These are phyloP conservation scores for Drosophila pectinifera DNA, from an alignment of 1,140 invertebrate species.

Conservation along the genomic window DNA sequence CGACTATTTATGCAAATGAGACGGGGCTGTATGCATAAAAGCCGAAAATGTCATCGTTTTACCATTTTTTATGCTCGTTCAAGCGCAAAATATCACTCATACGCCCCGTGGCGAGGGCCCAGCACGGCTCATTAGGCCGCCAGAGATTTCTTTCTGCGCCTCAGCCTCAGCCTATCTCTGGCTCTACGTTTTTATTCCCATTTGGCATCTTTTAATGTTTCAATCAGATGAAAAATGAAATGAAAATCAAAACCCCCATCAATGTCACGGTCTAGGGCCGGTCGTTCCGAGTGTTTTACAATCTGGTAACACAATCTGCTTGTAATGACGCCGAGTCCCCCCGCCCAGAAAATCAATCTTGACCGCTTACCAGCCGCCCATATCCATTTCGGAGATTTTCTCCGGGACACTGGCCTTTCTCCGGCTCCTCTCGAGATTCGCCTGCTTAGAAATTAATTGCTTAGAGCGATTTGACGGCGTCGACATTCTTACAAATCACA, in stretches of 20 bases:
- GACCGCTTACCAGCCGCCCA: slow-evolving; percentile 47
- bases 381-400: slow-evolving; percentile 69
- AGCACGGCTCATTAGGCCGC: slow-evolving; percentile 71
- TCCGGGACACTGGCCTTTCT: slow-evolving; percentile 3
- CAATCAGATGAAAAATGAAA: slow-evolving; percentile 79
- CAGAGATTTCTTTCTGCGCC: slow-evolving; percentile 42
- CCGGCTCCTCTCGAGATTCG: slow-evolving; percentile 28
- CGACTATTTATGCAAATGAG: slow-evolving; percentile 80
- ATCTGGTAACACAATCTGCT: slow-evolving; percentile 73
- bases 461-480: slow-evolving; percentile 38
- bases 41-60: slow-evolving; percentile 74
- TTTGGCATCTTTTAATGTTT: slow-evolving; percentile 68
- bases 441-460: slow-evolving; percentile 57
- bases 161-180: slow-evolving; percentile 16
- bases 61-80: slow-evolving; percentile 45
- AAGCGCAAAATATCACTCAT: slow-evolving; percentile 80
- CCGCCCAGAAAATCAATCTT: slow-evolving; percentile 68
- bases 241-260: slow-evolving; percentile 78
- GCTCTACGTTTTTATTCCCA: slow-evolving; percentile 4
- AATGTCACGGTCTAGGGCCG: slow-evolving; percentile 57
- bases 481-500: slow-evolving; percentile 75
- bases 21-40: slow-evolving; percentile 72
- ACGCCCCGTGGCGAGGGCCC: slow-evolving; percentile 64
- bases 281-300: slow-evolving; percentile 68
- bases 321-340: slow-evolving; percentile 34